Percentiles rank a stretch among this genome's conserved stretches.
Evolutionary conservation across 2,797 vertebrate genomes (phyloP).

Genomic region (Threskiornis aethiopicus): DNA sequence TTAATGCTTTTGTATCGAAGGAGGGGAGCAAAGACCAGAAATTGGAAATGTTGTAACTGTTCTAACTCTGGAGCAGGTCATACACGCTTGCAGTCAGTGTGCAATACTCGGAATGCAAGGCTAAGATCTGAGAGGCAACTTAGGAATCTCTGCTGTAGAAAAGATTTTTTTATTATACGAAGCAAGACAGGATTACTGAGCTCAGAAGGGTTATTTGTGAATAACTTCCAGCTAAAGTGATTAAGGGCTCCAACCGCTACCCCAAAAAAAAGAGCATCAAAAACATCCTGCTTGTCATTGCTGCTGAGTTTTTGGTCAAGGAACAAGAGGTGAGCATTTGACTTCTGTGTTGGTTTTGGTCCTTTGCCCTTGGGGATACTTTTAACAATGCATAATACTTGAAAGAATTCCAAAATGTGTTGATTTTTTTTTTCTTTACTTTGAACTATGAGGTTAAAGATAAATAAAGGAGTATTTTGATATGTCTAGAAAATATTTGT

Average conservation of each 20-base stretch:
- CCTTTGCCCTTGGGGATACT: not conserved
- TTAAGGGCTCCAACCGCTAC: not conserved
- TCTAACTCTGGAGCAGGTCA: not conserved
- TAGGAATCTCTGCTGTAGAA: not conserved
- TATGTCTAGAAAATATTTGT: not conserved
- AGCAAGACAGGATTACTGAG: not conserved
- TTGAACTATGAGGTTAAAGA: not conserved
- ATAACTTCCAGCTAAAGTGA: constrained; percentile 6
- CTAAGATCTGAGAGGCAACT: not conserved
- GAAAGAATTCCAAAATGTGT: not conserved
- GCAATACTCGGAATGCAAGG: not conserved
- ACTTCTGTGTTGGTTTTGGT: not conserved
- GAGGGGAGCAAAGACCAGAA: not conserved
- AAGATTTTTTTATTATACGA: not conserved
- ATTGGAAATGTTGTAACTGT: not conserved
- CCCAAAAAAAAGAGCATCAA: not conserved
- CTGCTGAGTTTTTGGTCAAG: not conserved
- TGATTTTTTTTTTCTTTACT: not conserved
- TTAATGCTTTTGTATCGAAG: not conserved
- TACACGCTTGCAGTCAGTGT: not conserved
- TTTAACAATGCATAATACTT: constrained; percentile 3
- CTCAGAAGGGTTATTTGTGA: not conserved
- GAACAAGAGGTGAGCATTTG: not conserved
- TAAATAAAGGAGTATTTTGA: constrained; percentile 22
- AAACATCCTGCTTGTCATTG: not conserved